Evolutionary conservation across 1,140 invertebrate species (phyloP).

Genomic region (Pomacea maculata): DNA sequence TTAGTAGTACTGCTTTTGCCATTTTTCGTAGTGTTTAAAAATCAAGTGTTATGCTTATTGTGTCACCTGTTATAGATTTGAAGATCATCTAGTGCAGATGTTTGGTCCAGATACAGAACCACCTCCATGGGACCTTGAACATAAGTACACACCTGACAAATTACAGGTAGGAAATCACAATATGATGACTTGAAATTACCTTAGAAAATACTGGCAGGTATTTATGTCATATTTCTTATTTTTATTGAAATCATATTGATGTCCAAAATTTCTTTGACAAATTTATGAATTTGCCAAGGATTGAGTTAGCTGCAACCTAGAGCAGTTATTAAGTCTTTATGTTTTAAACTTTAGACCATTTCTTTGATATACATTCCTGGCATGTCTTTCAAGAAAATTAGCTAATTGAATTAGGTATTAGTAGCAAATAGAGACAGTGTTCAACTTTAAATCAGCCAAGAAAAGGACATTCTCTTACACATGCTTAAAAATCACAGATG

Average conservation of each 20-base stretch:
- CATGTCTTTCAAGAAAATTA: too few relatives aligned
- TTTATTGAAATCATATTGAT: background rate
- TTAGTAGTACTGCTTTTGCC: background rate
- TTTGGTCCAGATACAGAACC: slow-evolving; percentile 74
- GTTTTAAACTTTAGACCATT: too few relatives aligned
- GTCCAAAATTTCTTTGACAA: too few relatives aligned
- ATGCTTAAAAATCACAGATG: too few relatives aligned
- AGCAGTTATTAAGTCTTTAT: too few relatives aligned
- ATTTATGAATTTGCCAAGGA: too few relatives aligned
- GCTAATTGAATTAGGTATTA: too few relatives aligned
- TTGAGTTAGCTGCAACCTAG: too few relatives aligned
- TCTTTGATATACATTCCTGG: too few relatives aligned
- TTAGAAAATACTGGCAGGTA: background rate
- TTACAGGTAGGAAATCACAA: slow-evolving; percentile 65
- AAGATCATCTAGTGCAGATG: slow-evolving; percentile 77
- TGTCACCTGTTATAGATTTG: slow-evolving; percentile 69
- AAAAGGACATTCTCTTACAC: too few relatives aligned
- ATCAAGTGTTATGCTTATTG: background rate
- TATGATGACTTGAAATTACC: background rate
- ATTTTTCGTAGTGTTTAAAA: background rate
- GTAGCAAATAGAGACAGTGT: too few relatives aligned
- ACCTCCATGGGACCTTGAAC: slow-evolving; percentile 77
- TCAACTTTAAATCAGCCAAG: too few relatives aligned
- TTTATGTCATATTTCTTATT: background rate
- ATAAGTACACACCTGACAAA: slow-evolving; percentile 74